Percentiles rank a stretch among this genome's conserved stretches.
These are phyloP conservation scores for Deroptyus accipitrinus DNA, from an alignment of 2,113 vertebrate genomes.

Conservation along the genomic window DNA sequence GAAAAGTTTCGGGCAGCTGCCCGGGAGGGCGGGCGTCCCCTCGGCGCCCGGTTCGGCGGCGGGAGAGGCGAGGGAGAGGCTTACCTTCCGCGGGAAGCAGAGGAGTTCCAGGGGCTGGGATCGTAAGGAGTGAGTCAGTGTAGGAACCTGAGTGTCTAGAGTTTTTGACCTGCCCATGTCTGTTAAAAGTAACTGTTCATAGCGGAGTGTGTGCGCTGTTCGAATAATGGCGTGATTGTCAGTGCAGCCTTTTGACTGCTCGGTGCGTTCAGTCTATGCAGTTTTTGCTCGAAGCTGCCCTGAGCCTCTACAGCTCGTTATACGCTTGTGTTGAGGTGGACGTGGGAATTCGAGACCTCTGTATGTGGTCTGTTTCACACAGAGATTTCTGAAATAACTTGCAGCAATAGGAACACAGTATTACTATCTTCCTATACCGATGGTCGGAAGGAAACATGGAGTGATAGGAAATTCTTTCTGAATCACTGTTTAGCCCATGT, in stretches of 20 bases:
- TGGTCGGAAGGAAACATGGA: neutral
- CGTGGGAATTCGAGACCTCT: neutral
- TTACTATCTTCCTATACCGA: neutral
- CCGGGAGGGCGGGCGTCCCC: neutral
- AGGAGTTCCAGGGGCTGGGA: neutral
- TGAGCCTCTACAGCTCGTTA: accelerated
- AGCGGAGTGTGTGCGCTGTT: accelerated
- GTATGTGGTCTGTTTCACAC: neutral
- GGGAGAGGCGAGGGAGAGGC: neutral
- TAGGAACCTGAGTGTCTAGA: accelerated
- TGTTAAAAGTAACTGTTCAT: accelerated
- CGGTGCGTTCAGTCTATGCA: accelerated
- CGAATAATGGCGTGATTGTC: neutral
- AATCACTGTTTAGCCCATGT: neutral
- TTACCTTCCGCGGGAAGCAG: neutral
- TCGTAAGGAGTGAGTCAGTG: neutral
- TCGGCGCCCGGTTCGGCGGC: neutral
- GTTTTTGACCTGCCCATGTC: accelerated
- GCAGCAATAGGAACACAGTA: accelerated
- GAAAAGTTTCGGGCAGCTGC: neutral
- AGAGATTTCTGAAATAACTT: neutral
- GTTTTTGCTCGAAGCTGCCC: neutral
- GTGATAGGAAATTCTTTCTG: neutral
- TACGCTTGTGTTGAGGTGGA: neutral
- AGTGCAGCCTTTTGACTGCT: neutral